Percentiles rank a stretch among this genome's conserved stretches.
phyloP scores from a whole-genome alignment of 2,113 vertebrate genomes.

The Rhineura floridana region DNA sequence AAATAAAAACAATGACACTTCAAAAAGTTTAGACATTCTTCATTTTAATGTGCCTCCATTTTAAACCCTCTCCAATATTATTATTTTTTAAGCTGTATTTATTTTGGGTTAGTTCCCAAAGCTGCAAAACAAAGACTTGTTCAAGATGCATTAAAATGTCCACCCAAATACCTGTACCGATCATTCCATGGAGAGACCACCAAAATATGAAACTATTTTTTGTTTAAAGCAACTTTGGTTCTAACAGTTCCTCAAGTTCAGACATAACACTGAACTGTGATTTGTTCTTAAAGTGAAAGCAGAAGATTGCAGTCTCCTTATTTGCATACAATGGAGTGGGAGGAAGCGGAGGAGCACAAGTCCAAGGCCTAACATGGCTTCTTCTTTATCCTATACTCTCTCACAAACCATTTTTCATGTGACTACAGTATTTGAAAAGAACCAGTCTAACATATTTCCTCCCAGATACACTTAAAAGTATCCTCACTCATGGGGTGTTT shows the following conservation, averaged over 20 bases:
- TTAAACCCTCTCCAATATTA: conserved; percentile 42
- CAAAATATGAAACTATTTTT: neutral
- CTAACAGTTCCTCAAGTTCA: neutral
- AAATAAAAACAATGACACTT: conserved; percentile 48
- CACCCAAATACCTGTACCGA: neutral
- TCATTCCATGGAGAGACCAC: neutral
- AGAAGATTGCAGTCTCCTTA: neutral
- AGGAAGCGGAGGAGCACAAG: neutral
- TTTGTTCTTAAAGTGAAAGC: neutral
- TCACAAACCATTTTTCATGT: neutral
- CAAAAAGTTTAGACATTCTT: conserved; percentile 32
- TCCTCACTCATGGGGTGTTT: neutral
- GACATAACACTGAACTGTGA: neutral
- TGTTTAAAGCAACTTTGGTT: neutral
- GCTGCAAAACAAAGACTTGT: neutral
- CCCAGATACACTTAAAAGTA: neutral
- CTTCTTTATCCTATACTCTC: neutral
- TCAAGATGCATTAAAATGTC: neutral
- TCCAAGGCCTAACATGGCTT: neutral
- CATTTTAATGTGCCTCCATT: conserved; percentile 28
- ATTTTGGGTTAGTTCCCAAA: conserved; percentile 18
- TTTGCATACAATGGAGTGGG: too few relatives aligned
- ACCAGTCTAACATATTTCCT: too few relatives aligned
- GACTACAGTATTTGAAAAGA: too few relatives aligned
- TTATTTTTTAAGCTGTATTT: too few relatives aligned